Base-by-base conservation (phyloP, 1,140 invertebrate species). In the Drosophila ironensis region DNA sequence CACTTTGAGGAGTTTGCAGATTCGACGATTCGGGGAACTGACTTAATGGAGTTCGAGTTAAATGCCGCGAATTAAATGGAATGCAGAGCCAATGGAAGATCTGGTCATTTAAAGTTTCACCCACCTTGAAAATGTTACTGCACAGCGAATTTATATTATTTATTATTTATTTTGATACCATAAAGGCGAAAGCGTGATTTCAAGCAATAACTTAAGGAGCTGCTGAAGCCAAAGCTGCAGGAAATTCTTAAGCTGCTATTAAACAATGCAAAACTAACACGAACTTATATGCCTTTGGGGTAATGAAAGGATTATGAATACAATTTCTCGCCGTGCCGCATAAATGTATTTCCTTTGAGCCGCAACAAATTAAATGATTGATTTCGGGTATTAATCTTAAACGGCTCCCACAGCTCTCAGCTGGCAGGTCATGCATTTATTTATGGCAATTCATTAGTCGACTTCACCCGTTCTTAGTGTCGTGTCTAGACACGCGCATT, bases 61-160 rank as follows among this genome's bases (percentile, higher is more conserved):
- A 84, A 74, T 71, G 74, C 48, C 35, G 40, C 38, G 59, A 78
- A 82, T 77, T 60, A 68, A 50, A 61, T 73, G 33, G 61, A 81
- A 72, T 59, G 77, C 51, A 37, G 47, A 37, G 48, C n/a, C 37
- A 19, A 24, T n/a, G 20, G 24, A 5, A 33, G n/a, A 33, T 17
- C 17, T 11, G 22, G 46, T 19, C 56, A 22, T 41, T n/a, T n/a
- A n/a, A 11, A 8, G 30, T 33, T 33, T 12, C 4, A 5, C 2
- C 11, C n/a, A 30, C 11, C 30, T 12, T 14, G 1, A 14, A 6
- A 5, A 33, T 33, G 11, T 27, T 27, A 27, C 9, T 27, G 25
- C 12, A 11, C 28, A 1, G n/a, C n/a, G n/a, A n/a, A n/a, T n/a
- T n/a, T n/a, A n/a, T n/a, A n/a, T n/a, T n/a, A n/a, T n/a, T n/a